Conservation (phyloP, 2,797 vertebrate genomes). For the Esox lucius region DNA sequence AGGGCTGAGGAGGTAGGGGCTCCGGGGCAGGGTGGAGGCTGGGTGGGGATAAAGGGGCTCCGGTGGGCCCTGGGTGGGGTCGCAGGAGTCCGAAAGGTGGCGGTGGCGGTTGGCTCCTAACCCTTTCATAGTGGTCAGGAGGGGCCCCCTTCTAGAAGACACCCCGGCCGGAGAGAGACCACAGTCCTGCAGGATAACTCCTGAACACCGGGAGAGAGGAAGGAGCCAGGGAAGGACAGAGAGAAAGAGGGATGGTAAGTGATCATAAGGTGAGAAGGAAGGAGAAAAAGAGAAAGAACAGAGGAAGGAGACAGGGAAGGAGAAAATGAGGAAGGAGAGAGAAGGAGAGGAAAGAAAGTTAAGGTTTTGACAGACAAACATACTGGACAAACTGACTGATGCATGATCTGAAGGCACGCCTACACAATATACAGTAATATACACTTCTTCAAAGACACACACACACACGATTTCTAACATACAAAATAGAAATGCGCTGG, state of each 20-base stretch:
- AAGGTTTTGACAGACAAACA: not conserved
- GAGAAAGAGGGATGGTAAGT: slow-evolving; percentile 24
- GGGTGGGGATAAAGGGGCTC: slow-evolving; percentile 82
- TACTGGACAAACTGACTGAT: not conserved
- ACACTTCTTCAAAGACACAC: not conserved
- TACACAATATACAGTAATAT: not conserved
- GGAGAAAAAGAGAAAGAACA: not conserved
- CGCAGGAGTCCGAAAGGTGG: slow-evolving; percentile 91
- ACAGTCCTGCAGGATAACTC: slow-evolving; percentile 51
- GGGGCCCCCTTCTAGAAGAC: slow-evolving; percentile 76
- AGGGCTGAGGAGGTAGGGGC: slow-evolving; percentile 89
- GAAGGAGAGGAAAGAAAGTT: not conserved
- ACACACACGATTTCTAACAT: slow-evolving; percentile 5
- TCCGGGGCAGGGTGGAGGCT: slow-evolving; percentile 81
- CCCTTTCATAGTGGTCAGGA: slow-evolving; percentile 87
- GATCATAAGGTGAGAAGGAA: not conserved
- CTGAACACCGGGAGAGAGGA: slow-evolving; percentile 49
- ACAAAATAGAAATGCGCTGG: slow-evolving; percentile 23
- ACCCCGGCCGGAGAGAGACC: slow-evolving; percentile 58
- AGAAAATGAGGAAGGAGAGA: not conserved
- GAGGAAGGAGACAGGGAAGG: slow-evolving; percentile 24
- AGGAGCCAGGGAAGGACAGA: slow-evolving; percentile 24
- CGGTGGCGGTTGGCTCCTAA: slow-evolving; percentile 91
- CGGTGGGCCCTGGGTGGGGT: slow-evolving; percentile 83
- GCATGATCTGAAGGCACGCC: not conserved